A percentile compares a stretch with the other conserved stretches of the same genome.
Conservation (phyloP, 23 tunicate genomes). For the Ascidia mentula region DNA sequence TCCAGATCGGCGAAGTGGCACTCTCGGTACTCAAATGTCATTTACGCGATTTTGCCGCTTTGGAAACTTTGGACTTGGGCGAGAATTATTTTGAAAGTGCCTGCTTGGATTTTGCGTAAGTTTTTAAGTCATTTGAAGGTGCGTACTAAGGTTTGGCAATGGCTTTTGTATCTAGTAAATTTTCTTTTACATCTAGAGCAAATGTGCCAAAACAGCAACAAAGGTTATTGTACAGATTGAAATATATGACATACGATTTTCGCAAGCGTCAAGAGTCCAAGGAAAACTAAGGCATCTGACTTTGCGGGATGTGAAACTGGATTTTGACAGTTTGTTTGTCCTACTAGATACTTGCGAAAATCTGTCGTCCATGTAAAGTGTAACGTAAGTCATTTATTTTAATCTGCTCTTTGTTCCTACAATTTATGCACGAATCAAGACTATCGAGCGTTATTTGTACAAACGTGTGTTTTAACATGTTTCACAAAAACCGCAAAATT, state of each 20-base stretch:
- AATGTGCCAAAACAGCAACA: too few relatives aligned
- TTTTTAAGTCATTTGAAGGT: background rate
- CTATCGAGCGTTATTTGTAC: too few relatives aligned
- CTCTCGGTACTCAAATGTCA: constrained; percentile 40
- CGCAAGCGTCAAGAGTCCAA: too few relatives aligned
- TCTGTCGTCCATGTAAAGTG: background rate
- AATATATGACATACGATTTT: too few relatives aligned
- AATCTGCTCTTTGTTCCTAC: too few relatives aligned
- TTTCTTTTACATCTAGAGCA: too few relatives aligned
- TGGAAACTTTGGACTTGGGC: constrained; percentile 32
- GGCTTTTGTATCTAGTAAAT: background rate
- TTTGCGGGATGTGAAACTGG: background rate
- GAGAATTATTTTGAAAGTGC: constrained; percentile 29
- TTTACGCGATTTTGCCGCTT: constrained; percentile 7
- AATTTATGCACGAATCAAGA: too few relatives aligned
- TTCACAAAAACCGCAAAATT: too few relatives aligned
- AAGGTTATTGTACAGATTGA: too few relatives aligned
- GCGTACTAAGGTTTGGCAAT: background rate
- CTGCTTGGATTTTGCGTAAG: constrained; percentile 12
- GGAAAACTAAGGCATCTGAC: background rate
- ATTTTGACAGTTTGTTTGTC: background rate
- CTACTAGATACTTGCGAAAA: background rate
- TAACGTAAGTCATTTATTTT: background rate
- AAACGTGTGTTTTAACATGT: too few relatives aligned
- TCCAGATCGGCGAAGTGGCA: constrained; percentile 52